phyloP scores from a whole-genome alignment of 2,113 vertebrate genomes.

The Peromyscus polionotus region DNA sequence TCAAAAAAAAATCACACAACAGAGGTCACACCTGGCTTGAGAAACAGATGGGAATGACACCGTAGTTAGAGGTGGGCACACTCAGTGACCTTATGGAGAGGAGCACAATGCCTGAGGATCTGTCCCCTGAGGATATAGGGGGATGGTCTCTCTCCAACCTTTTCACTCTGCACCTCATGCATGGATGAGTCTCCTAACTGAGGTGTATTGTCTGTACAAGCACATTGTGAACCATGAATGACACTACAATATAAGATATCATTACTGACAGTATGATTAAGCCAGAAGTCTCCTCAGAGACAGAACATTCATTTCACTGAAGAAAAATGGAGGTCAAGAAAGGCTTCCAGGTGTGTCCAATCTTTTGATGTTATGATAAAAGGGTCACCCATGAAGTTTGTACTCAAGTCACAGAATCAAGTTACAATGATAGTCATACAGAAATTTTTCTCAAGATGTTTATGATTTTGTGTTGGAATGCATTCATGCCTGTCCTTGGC shows the following conservation, averaged over 20 bases:
- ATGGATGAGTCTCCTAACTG: not conserved
- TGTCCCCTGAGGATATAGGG: not conserved
- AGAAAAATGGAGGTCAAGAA: not conserved
- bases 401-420: not conserved
- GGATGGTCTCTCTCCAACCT: not conserved
- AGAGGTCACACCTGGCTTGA: not conserved
- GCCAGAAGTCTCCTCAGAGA: not conserved
- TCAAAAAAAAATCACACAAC: not conserved
- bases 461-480: not conserved
- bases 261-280: not conserved
- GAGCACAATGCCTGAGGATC: rapidly evolving
- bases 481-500: not conserved
- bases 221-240: not conserved
- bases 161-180: too few species aligned
- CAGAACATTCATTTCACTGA: not conserved
- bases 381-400: not conserved
- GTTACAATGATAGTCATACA: not conserved
- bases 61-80: not conserved
- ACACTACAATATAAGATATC: not conserved
- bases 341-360: not conserved
- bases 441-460: not conserved
- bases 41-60: not conserved
- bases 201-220: not conserved
- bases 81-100: not conserved
- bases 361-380: not conserved